These are phyloP conservation scores for Pentalonia nigronervosa DNA, from an alignment of 1,140 invertebrate genomes.

Conservation along the genomic window DNA sequence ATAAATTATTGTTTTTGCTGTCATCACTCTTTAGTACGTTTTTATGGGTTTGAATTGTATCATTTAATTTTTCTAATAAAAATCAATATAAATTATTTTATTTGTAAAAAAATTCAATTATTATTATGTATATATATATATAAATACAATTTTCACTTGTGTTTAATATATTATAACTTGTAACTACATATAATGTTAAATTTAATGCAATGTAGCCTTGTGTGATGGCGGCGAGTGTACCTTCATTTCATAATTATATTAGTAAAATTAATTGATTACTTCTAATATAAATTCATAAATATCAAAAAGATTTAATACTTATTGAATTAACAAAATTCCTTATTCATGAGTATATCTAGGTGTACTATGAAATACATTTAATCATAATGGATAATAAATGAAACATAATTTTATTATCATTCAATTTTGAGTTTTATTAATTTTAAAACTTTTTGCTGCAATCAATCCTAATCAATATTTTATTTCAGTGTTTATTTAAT, in stretches of 20 bases:
- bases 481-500: not conserved
- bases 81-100: too few relatives aligned
- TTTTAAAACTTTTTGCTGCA: not conserved
- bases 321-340: not conserved
- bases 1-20: not conserved
- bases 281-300: not conserved
- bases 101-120: not conserved
- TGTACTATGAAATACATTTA: not conserved
- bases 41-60: not conserved
- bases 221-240: not conserved
- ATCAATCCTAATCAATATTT: not conserved
- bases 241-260: not conserved
- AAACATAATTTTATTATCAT: not conserved
- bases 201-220: not conserved
- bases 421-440: not conserved
- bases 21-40: not conserved
- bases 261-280: not conserved
- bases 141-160: not conserved
- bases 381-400: not conserved
- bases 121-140: not conserved
- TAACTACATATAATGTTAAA: not conserved
- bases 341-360: not conserved
- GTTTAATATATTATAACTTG: not conserved
- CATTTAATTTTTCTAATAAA: too few relatives aligned
- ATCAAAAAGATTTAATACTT: not conserved